These are phyloP conservation scores for Luscinia luscinia DNA, from an alignment of 2,797 vertebrate species.

Conservation along the genomic window DNA sequence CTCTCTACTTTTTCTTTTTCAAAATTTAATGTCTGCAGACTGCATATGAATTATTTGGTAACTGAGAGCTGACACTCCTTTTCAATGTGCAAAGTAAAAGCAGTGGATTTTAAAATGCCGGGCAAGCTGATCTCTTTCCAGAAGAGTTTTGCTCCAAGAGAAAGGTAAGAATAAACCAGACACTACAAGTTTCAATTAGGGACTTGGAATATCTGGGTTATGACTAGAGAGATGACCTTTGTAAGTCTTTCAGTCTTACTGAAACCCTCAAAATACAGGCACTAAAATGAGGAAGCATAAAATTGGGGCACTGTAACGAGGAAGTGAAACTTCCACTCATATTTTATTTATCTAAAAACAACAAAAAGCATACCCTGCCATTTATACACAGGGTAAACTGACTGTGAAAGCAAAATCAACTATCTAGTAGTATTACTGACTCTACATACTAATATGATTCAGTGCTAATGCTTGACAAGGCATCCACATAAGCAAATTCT, in stretches of 20 bases:
- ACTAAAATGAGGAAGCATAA: background rate
- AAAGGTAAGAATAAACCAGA: background rate
- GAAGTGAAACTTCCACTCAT: background rate
- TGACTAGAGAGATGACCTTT: background rate
- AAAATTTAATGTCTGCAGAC: conserved; percentile 75
- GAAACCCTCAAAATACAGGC: background rate
- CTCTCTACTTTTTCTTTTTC: conserved; percentile 70
- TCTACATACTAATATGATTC: background rate
- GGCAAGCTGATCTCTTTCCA: conserved; percentile 40
- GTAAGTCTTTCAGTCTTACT: background rate
- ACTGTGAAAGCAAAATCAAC: background rate
- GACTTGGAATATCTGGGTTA: background rate
- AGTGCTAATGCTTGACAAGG: background rate
- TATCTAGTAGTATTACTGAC: background rate
- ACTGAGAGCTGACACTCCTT: conserved; percentile 72
- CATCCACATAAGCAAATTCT: background rate
- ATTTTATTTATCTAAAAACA: background rate
- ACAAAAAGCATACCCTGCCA: background rate
- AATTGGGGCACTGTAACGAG: background rate
- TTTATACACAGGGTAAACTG: background rate
- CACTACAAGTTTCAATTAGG: background rate
- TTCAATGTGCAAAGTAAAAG: conserved; percentile 44
- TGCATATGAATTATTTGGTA: conserved; percentile 78
- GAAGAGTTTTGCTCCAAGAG: background rate
- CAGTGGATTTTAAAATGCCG: conserved; percentile 49